A percentile compares a stretch with the other conserved stretches of the same genome.
Evolutionary conservation across 2,888 invertebrate genomes (phyloP).

Genomic region (Agrilus biguttatus): DNA sequence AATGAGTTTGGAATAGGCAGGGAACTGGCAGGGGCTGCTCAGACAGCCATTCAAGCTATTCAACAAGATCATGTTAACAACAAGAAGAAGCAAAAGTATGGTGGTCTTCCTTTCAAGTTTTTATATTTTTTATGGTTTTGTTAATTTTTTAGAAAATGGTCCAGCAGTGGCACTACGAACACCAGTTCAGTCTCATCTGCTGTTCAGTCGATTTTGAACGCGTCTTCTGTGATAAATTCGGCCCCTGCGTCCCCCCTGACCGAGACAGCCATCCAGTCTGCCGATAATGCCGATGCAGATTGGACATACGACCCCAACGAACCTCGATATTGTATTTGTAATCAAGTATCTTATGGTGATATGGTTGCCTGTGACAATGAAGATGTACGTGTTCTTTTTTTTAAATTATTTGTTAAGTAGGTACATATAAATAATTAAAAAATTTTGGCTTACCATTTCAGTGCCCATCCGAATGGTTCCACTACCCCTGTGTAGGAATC

Average conservation of each 20-base stretch:
- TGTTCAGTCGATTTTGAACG: constrained; percentile 29
- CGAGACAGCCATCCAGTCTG: constrained; percentile 32
- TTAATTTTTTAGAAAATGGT: constrained; percentile 23
- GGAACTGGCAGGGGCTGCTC: constrained; percentile 57
- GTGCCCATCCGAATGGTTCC: constrained; percentile 99
- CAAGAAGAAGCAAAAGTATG: constrained; percentile 48
- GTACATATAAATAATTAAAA: too few species aligned
- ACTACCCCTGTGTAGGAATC: constrained; percentile 95
- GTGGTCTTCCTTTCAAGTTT: not conserved
- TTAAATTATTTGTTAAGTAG: not conserved
- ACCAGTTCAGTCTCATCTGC: constrained; percentile 17
- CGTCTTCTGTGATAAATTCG: constrained; percentile 20
- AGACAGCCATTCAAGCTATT: constrained; percentile 55
- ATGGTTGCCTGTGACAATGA: constrained; percentile 99
- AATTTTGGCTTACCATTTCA: constrained; percentile 31
- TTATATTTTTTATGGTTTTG: constrained; percentile 1
- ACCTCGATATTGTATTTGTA: constrained; percentile 90
- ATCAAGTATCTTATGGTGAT: constrained; percentile 94
- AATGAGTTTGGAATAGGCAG: constrained; percentile 55
- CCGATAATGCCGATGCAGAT: constrained; percentile 55
- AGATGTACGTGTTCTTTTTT: constrained; percentile 49
- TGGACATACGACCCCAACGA: constrained; percentile 95
- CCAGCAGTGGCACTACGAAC: constrained; percentile 10
- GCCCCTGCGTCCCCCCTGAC: constrained; percentile 31
- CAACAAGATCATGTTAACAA: constrained; percentile 42